A percentile compares a stretch with the other conserved stretches of the same genome.
Conservation (phyloP, 2,797 vertebrate species). For the Mycteria americana region DNA sequence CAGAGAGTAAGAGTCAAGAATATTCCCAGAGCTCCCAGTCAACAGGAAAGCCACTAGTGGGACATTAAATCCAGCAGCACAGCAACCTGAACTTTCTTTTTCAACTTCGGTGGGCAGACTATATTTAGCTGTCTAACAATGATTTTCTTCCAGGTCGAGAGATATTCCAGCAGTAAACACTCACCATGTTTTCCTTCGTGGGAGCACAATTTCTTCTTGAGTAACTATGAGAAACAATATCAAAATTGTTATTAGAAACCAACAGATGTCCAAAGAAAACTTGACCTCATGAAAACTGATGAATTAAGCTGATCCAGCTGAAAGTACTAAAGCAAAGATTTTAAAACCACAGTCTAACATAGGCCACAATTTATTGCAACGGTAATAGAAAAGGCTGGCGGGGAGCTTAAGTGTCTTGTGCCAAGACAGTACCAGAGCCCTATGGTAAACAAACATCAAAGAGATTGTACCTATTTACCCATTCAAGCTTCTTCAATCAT, state of each 20-base stretch:
- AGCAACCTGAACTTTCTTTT: background rate
- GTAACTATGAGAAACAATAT: conserved; percentile 45
- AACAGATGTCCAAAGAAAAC: background rate
- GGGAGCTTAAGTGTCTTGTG: background rate
- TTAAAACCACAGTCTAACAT: background rate
- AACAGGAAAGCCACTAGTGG: background rate
- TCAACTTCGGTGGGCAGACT: background rate
- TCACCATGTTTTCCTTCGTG: conserved; percentile 91
- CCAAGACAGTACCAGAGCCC: background rate
- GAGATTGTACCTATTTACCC: background rate
- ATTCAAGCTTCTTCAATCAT: background rate
- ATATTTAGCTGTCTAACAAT: background rate
- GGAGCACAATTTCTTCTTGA: conserved; percentile 81
- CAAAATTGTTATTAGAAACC: background rate
- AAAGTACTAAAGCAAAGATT: background rate
- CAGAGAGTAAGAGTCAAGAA: background rate
- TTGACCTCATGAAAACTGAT: fast-evolving
- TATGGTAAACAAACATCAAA: background rate
- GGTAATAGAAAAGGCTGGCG: background rate
- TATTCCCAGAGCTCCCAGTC: background rate
- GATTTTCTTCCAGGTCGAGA: background rate
- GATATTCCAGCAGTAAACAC: conserved; percentile 33
- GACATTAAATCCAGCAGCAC: background rate
- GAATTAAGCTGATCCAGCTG: background rate
- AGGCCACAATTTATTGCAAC: background rate